Evolutionary conservation across 2,797 vertebrate genomes (phyloP).

Genomic region (Danio albolineatus): DNA sequence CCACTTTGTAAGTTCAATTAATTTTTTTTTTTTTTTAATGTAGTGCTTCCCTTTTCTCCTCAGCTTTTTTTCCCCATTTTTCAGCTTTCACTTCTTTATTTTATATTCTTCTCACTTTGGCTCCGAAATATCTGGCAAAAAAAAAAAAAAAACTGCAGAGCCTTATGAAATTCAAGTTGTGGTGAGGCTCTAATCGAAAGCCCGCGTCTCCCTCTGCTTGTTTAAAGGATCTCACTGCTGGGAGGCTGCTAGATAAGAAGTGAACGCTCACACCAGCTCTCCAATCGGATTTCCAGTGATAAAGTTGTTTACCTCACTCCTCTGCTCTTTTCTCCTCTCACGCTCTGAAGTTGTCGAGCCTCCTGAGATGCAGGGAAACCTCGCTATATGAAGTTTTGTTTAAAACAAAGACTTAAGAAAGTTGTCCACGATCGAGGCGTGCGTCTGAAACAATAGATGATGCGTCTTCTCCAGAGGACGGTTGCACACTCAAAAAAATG

Average conservation of each 20-base stretch:
- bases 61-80: slow-evolving; percentile 2
- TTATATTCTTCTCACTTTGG: slow-evolving; percentile 44
- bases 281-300: slow-evolving; percentile 47
- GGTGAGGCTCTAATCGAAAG: slow-evolving; percentile 65
- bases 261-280: slow-evolving; percentile 50
- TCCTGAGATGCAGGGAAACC: slow-evolving; percentile 34
- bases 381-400: background rate
- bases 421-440: slow-evolving; percentile 47
- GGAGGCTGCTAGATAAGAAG: slow-evolving; percentile 61
- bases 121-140: slow-evolving; percentile 45
- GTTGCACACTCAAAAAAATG: too few species aligned
- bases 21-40: too few species aligned
- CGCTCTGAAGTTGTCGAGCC: slow-evolving; percentile 31
- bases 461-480: background rate
- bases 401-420: slow-evolving; percentile 45
- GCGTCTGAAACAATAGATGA: slow-evolving; percentile 39
- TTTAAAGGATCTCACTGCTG: slow-evolving; percentile 61
- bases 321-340: slow-evolving; percentile 37
- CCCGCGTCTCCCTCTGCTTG: slow-evolving; percentile 57
- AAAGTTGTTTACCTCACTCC: slow-evolving; percentile 62
- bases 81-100: slow-evolving; percentile 20
- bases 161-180: slow-evolving; percentile 55
- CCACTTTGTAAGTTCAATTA: too few species aligned
- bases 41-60: slow-evolving; percentile 20
- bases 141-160: slow-evolving; percentile 37